A percentile compares a stretch with the other conserved stretches of the same genome.
phyloP scores from a whole-genome alignment of 2,113 vertebrate species.

The Canis aureus region DNA sequence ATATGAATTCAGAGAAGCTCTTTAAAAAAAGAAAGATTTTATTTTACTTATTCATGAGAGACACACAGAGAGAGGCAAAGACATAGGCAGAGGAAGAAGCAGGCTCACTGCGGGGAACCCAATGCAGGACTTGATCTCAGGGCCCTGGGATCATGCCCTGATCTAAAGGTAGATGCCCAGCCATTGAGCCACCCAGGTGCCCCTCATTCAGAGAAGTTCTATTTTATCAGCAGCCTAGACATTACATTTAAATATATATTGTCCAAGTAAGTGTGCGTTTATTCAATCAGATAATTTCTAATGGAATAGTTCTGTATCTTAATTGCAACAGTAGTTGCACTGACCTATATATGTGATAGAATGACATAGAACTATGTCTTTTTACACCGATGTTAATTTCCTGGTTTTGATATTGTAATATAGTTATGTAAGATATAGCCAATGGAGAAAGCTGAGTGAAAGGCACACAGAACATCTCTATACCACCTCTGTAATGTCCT shows the following conservation, averaged over 20 bases:
- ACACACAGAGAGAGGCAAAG: no score
- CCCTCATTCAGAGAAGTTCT: background rate
- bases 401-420: background rate
- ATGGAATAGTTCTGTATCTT: background rate
- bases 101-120: no score
- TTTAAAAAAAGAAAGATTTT: no score
- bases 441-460: background rate
- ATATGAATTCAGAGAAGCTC: background rate
- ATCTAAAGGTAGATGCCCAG: no score
- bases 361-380: background rate
- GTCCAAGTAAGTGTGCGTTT: background rate
- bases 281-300: constrained; percentile 12
- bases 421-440: background rate
- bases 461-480: background rate
- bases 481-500: background rate
- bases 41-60: no score
- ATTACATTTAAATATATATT: background rate
- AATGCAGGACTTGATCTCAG: no score
- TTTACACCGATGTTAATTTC: background rate
- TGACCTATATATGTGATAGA: background rate
- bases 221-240: background rate
- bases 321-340: background rate
- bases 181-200: no score
- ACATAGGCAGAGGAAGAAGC: no score
- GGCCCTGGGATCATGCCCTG: no score